These are phyloP conservation scores for Apaloderma vittatum DNA, from an alignment of 2,113 vertebrate genomes.

Conservation along the genomic window DNA sequence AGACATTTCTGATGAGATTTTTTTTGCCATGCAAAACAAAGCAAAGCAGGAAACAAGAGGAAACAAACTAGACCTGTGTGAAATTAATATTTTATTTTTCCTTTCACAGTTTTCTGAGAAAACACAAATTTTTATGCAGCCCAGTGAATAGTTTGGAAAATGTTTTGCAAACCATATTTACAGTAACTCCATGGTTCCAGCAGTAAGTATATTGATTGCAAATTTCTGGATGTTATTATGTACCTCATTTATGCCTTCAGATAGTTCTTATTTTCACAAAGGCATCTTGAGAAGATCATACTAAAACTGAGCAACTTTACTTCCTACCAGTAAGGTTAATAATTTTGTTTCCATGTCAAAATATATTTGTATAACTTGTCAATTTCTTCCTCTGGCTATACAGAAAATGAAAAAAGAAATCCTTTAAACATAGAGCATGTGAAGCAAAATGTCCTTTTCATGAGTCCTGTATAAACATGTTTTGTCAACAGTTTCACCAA, in stretches of 20 bases:
- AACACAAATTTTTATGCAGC: conserved; percentile 24
- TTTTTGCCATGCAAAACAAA: conserved; percentile 56
- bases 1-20: conserved; percentile 71
- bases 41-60: conserved; percentile 67
- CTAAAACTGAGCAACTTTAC: not conserved
- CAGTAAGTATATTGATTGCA: conserved; percentile 25
- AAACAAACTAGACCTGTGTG: conserved; percentile 65
- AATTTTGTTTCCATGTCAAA: conserved; percentile 2
- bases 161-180: conserved; percentile 2
- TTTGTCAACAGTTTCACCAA: conserved; percentile 26
- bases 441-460: not conserved
- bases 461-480: conserved; percentile 9
- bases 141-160: conserved; percentile 45
- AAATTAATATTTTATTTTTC: conserved; percentile 55
- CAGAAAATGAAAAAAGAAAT: not conserved
- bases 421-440: not conserved
- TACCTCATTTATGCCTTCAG: not conserved
- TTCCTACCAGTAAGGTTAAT: not conserved
- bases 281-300: not conserved
- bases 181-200: not conserved
- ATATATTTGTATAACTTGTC: not conserved
- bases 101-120: conserved; percentile 52
- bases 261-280: not conserved
- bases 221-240: not conserved
- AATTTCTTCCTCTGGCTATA: not conserved